phyloP scores from a whole-genome alignment of 2,888 invertebrate species.

The Pheosia gnoma region DNA sequence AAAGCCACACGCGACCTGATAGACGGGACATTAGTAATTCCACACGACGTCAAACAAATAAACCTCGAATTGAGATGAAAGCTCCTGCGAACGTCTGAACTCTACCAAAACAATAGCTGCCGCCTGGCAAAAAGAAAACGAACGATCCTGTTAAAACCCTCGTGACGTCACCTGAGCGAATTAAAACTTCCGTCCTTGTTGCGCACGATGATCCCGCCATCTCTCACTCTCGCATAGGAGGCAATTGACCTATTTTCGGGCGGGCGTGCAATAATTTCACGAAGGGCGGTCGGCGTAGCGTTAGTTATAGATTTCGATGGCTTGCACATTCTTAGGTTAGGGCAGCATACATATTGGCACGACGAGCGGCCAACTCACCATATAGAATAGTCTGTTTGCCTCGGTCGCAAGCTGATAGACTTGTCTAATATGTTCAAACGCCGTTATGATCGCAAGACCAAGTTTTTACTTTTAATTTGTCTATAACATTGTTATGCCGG shows the following conservation, averaged over 20 bases:
- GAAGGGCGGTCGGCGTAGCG: conserved; percentile 65
- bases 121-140: conserved; percentile 66
- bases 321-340: conserved; percentile 69
- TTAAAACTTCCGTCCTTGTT: conserved; percentile 69
- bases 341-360: conserved; percentile 9
- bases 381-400: not conserved
- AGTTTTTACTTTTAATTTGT: conserved; percentile 55
- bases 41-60: conserved; percentile 47
- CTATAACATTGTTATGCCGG: conserved; percentile 48
- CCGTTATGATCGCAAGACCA: conserved; percentile 43
- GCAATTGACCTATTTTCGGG: conserved; percentile 83
- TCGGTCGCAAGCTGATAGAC: not conserved
- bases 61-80: conserved; percentile 47
- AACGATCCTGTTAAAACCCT: conserved; percentile 68
- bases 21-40: conserved; percentile 53
- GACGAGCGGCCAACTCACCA: not conserved
- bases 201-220: conserved; percentile 50
- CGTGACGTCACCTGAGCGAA: conserved; percentile 81
- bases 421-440: not conserved
- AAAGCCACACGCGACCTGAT: conserved; percentile 21
- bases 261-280: conserved; percentile 77
- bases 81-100: conserved; percentile 44
- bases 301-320: conserved; percentile 62
- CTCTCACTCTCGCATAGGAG: conserved; percentile 66
- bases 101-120: conserved; percentile 67